Evolutionary conservation across 2,888 invertebrate genomes (phyloP).

Genomic region (Lysandra coridon): DNA sequence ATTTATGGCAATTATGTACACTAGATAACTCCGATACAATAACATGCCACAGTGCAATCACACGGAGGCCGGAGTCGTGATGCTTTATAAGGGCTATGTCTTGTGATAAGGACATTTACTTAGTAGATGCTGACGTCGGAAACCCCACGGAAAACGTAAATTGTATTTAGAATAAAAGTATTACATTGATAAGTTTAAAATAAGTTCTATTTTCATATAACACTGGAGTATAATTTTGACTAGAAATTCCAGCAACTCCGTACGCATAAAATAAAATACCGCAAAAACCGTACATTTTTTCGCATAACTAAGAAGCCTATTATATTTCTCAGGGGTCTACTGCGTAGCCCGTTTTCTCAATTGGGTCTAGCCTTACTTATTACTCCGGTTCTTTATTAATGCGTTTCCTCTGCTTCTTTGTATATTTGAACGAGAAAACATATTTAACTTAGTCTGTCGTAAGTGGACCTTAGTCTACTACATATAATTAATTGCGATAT

Average conservation of each 20-base stretch:
- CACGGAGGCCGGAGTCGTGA: not conserved
- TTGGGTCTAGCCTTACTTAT: not conserved
- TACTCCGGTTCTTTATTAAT: too few relatives aligned
- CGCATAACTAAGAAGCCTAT: too few relatives aligned
- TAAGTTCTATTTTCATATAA: not conserved
- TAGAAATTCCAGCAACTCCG: too few relatives aligned
- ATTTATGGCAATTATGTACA: constrained; percentile 18
- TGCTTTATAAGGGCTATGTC: not conserved
- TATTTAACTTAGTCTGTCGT: not conserved
- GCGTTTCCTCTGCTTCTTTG: too few relatives aligned
- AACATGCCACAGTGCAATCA: constrained; percentile 41
- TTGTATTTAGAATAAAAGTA: too few relatives aligned
- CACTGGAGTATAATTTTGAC: too few relatives aligned
- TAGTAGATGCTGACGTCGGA: not conserved
- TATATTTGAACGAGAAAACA: too few relatives aligned
- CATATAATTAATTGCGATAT: not conserved
- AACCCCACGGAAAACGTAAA: not conserved
- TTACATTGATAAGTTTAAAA: not conserved
- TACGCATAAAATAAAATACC: too few relatives aligned
- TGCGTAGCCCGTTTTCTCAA: too few relatives aligned
- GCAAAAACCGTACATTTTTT: too few relatives aligned
- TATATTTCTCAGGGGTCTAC: too few relatives aligned
- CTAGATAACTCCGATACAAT: constrained; percentile 55
- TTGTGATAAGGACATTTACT: too few relatives aligned
- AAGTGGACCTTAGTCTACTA: not conserved